Evolutionary conservation across 92 coral and sea anemone species (phyloP).

Genomic region (Porites cylindrica): DNA sequence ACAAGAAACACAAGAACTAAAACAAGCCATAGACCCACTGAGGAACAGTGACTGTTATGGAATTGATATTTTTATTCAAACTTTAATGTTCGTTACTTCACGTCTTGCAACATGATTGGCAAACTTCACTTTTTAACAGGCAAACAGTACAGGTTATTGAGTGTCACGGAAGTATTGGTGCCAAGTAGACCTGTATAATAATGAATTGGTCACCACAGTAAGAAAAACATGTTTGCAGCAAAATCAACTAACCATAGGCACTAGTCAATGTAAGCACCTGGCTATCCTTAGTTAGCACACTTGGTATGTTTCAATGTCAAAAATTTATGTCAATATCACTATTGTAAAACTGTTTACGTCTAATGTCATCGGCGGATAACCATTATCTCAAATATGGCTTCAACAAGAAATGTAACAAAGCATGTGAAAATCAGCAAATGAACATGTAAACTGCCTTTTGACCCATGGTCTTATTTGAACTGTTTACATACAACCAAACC

Average conservation of each 20-base stretch:
- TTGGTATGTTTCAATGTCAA: not conserved
- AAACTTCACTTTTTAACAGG: not conserved
- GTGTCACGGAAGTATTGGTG: slow-evolving; percentile 10
- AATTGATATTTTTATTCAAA: slow-evolving; percentile 29
- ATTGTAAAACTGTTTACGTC: not conserved
- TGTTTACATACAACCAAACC: too few relatives aligned
- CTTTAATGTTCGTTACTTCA: slow-evolving; percentile 16
- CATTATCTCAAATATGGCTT: slow-evolving; percentile 12
- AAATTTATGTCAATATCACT: not conserved
- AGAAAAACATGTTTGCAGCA: slow-evolving; percentile 16
- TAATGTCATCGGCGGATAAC: not conserved
- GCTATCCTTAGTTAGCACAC: slow-evolving; percentile 10
- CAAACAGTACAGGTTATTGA: not conserved
- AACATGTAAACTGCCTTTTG: slow-evolving; percentile 11
- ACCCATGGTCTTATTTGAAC: not conserved
- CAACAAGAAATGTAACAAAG: slow-evolving; percentile 3
- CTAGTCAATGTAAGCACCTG: slow-evolving; percentile 6
- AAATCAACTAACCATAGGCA: slow-evolving; percentile 3
- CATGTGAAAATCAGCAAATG: slow-evolving; percentile 8
- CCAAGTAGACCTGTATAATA: slow-evolving; percentile 26
- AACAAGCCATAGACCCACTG: slow-evolving; percentile 22
- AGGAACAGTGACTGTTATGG: slow-evolving; percentile 29
- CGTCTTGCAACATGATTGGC: not conserved
- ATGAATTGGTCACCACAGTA: slow-evolving; percentile 5
- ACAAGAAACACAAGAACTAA: slow-evolving; percentile 17